A percentile compares a stretch with the other conserved stretches of the same genome.
Conservation (phyloP, 2,113 vertebrate species). For the Gobiocypris rarus region DNA sequence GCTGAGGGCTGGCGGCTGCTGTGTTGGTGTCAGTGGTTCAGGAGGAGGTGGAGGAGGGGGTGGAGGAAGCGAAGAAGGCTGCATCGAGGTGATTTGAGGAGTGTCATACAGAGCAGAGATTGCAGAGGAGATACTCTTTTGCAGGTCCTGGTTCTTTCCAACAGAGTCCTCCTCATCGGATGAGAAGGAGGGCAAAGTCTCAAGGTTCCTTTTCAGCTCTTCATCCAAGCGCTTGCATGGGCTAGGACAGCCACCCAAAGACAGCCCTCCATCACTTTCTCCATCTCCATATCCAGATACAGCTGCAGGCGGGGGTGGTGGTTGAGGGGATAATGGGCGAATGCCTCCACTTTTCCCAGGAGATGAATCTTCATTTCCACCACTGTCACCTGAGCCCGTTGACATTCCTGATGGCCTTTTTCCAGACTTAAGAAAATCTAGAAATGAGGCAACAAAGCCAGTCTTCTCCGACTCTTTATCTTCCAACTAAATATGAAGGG, state of each 20-base stretch:
- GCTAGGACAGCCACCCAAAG: slow-evolving; percentile 84
- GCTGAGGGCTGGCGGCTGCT: slow-evolving; percentile 67
- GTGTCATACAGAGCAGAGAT: slow-evolving; percentile 92
- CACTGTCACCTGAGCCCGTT: slow-evolving; percentile 75
- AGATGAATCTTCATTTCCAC: slow-evolving; percentile 70
- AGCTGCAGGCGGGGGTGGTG: slow-evolving; percentile 64
- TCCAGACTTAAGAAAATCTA: slow-evolving; percentile 91
- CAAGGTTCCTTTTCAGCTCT: slow-evolving; percentile 90
- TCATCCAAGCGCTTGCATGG: slow-evolving; percentile 88
- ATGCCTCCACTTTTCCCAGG: slow-evolving; percentile 75
- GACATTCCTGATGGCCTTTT: slow-evolving; percentile 82
- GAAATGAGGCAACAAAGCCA: slow-evolving; percentile 90
- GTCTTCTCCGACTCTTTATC: slow-evolving; percentile 91
- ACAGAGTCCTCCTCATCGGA: slow-evolving; percentile 93
- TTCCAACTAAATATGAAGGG: slow-evolving; percentile 74
- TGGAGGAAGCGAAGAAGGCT: slow-evolving; percentile 63
- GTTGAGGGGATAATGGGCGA: slow-evolving; percentile 71
- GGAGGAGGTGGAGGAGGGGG: slow-evolving; percentile 61
- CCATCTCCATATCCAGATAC: slow-evolving; percentile 71
- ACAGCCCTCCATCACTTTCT: slow-evolving; percentile 83
- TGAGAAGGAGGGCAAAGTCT: slow-evolving; percentile 91
- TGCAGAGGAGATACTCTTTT: slow-evolving; percentile 93
- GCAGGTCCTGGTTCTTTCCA: slow-evolving; percentile 92
- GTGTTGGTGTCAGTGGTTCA: slow-evolving; percentile 60
- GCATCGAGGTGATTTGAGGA: slow-evolving; percentile 75